Evolutionary conservation across 2,888 invertebrate species (phyloP).

Genomic region (Omphaloscelis lunosa): DNA sequence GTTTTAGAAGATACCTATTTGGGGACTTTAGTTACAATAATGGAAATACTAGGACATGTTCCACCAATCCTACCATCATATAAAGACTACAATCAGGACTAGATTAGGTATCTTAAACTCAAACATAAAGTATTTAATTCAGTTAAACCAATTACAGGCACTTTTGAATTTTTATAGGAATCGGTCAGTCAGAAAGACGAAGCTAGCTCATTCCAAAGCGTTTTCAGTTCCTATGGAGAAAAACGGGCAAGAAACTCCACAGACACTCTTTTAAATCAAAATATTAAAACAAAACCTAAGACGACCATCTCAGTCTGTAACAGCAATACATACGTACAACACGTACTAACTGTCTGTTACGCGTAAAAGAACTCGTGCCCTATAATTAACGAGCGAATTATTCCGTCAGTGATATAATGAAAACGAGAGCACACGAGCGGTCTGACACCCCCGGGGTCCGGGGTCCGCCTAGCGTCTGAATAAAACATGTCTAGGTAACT

Average conservation of each 20-base stretch:
- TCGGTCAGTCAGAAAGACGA: not conserved
- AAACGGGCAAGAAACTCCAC: not conserved
- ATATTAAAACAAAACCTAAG: not conserved
- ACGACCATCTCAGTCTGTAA: not conserved
- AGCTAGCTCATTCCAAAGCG: not conserved
- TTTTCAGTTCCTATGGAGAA: not conserved
- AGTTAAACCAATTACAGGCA: not conserved
- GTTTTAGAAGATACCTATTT: not conserved
- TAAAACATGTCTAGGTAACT: slow-evolving; percentile 55
- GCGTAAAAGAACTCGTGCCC: slow-evolving; percentile 28
- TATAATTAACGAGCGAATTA: slow-evolving; percentile 57
- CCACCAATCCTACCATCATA: not conserved
- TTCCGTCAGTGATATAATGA: slow-evolving; percentile 60
- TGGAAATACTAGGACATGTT: not conserved
- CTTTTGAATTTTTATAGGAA: not conserved
- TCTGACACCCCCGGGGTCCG: not conserved
- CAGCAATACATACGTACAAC: slow-evolving; percentile 5
- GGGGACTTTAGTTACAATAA: not conserved
- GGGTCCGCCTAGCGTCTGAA: slow-evolving; percentile 36
- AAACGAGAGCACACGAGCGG: slow-evolving; percentile 50
- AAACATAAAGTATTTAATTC: not conserved
- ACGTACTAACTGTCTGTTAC: slow-evolving; percentile 30
- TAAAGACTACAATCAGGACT: not conserved
- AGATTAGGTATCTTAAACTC: not conserved
- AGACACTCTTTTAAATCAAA: not conserved